phyloP scores from a whole-genome alignment of 1,140 invertebrate genomes.

The Papilio dardanus region DNA sequence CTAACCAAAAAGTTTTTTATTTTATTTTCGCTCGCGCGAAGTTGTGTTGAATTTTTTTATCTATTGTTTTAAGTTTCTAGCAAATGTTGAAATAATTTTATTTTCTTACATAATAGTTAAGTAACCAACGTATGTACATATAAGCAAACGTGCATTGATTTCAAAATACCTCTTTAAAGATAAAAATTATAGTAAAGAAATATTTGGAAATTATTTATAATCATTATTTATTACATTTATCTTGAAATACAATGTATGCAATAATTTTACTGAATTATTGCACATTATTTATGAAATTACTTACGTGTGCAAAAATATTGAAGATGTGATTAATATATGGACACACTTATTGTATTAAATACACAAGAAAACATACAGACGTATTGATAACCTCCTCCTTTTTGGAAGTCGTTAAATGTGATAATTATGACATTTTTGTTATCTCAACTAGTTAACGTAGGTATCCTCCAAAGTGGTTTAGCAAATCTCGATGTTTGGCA shows the following conservation, averaged over 20 bases:
- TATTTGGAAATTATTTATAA: constrained; percentile 7
- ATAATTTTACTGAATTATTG: neutral
- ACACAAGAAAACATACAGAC: no score
- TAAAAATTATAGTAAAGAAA: neutral
- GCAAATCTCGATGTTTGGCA: no score
- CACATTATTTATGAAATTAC: neutral
- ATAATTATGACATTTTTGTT: no score
- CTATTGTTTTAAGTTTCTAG: neutral
- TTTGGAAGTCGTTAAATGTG: no score
- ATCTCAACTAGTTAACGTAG: no score
- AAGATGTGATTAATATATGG: no score
- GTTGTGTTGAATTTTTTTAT: neutral
- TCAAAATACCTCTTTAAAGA: neutral
- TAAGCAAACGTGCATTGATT: neutral
- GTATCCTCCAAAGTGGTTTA: no score
- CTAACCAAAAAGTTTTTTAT: no score
- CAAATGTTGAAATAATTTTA: neutral
- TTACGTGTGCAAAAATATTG: neutral
- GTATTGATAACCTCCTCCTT: no score
- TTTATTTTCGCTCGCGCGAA: no score
- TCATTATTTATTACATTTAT: neutral
- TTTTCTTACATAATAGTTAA: neutral
- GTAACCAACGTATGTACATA: neutral
- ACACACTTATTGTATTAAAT: no score
- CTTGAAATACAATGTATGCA: no score